Conservation (phyloP, 2,797 vertebrate genomes). For the Lerista edwardsae region DNA sequence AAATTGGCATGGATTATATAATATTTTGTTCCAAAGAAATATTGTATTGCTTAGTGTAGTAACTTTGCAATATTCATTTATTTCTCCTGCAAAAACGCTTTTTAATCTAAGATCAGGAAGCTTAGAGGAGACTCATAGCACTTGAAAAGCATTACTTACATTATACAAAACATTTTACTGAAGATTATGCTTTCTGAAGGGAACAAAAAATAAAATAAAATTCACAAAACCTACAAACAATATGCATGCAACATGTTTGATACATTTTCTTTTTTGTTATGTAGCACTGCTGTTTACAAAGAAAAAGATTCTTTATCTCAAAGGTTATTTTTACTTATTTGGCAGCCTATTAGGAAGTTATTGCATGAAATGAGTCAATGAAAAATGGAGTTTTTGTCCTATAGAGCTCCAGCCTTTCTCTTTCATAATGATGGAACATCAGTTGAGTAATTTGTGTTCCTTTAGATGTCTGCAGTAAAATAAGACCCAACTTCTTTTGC, state of each 20-base stretch:
- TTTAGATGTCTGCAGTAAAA: conserved; percentile 36
- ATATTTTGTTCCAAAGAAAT: conserved; percentile 18
- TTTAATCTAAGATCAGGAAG: conserved; percentile 60
- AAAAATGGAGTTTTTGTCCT: conserved; percentile 49
- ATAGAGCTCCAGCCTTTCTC: conserved; percentile 5
- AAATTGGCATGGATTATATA: neutral
- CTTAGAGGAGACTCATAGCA: conserved; percentile 44
- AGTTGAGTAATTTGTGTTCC: conserved; percentile 51
- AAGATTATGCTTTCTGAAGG: conserved; percentile 51
- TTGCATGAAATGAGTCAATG: conserved; percentile 57
- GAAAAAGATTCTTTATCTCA: conserved; percentile 50
- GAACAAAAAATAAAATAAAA: conserved; percentile 56
- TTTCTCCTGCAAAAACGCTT: conserved; percentile 47
- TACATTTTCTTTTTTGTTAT: conserved; percentile 55
- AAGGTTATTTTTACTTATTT: conserved; percentile 54
- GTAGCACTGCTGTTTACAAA: conserved; percentile 56
- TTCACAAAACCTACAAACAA: conserved; percentile 43
- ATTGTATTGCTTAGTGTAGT: conserved; percentile 28
- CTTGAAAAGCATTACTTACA: conserved; percentile 48
- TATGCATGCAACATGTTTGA: conserved; percentile 46
- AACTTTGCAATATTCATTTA: conserved; percentile 34
- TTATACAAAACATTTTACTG: conserved; percentile 52
- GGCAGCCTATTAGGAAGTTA: conserved; percentile 38
- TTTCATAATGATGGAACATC: conserved; percentile 49
- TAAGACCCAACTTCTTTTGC: neutral